Evolutionary conservation across 1,140 invertebrate genomes (phyloP), one percentile per base, ranked within the genome.

Genomic region (Penaeus indicus): DNA sequence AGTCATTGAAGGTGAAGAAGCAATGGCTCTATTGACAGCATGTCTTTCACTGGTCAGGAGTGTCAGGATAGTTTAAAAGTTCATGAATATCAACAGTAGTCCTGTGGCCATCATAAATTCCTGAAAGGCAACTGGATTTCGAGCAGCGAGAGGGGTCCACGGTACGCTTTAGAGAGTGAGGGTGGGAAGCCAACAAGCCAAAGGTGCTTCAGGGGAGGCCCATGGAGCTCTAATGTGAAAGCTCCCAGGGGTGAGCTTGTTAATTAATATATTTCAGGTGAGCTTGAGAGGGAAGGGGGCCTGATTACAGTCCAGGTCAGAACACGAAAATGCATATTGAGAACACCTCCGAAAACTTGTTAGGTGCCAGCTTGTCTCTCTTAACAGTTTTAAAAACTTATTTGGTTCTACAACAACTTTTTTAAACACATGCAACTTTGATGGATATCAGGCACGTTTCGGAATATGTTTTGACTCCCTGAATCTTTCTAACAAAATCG

Each of bases 381-480:
- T 79, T 86, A 27, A 54, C 69, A 86, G 54, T 79, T 27, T 38
- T 64, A 77, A 63, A 63, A 22, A 13, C 42, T 75, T 32, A 75
- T 32, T 27, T 38, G 42, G 78, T 86, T 86, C 81, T 88, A 88
- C 63, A 72, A 77, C 63, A 62, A 88, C 78, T 79, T 83, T 84
- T 77, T 75, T 75, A 75, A 78, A 88, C 86, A 84, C 27, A 62
- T 77, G 81, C 54, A 84, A 88, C 62, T 88, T 77, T 77, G 86
- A 88, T 88, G 86, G 81, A 78, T 88, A 82, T 88, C 82, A 88
- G 86, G 86, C 86, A 88, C 86, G 64, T 84, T 88, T 88, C 86
- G 86, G 86, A 88, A 88, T 88, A 84, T 88, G 86, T 88, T 88
- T 88, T 88, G 75, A 88, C 75, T 88, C 86, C 86, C 86, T 88